Evolutionary conservation across 2,797 vertebrate species (phyloP).

Genomic region (Tolypeutes matacus): DNA sequence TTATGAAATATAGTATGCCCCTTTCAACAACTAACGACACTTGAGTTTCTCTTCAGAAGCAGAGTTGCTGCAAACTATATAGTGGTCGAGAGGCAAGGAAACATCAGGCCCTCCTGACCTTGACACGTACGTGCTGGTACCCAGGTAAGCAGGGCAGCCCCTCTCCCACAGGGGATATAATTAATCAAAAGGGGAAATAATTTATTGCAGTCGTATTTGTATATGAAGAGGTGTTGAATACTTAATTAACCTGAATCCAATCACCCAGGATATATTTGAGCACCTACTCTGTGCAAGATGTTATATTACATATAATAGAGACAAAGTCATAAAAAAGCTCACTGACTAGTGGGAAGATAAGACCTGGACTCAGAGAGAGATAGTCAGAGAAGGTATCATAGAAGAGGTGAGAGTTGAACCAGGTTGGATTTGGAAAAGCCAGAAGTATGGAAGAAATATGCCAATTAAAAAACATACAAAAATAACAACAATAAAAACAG

Average conservation of each 20-base stretch:
- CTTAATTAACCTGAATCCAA: background rate
- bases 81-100: conserved; percentile 79
- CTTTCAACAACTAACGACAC: background rate
- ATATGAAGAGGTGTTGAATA: background rate
- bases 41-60: conserved; percentile 82
- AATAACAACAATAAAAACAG: background rate
- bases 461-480: background rate
- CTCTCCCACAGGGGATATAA: background rate
- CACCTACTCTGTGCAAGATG: background rate
- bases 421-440: background rate
- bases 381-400: background rate
- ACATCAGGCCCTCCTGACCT: conserved; percentile 66
- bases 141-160: conserved; percentile 87
- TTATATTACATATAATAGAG: background rate
- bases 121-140: conserved; percentile 71
- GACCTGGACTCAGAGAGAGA: background rate
- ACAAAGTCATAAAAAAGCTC: background rate
- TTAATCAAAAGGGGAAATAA: background rate
- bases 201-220: background rate
- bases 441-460: background rate
- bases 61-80: conserved; percentile 73
- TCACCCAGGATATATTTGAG: background rate
- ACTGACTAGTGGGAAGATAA: background rate
- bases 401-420: background rate
- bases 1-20: background rate